A percentile compares a stretch with the other conserved stretches of the same genome.
Evolutionary conservation across 2,888 invertebrate genomes (phyloP).

Genomic region (Orthosia gothica): DNA sequence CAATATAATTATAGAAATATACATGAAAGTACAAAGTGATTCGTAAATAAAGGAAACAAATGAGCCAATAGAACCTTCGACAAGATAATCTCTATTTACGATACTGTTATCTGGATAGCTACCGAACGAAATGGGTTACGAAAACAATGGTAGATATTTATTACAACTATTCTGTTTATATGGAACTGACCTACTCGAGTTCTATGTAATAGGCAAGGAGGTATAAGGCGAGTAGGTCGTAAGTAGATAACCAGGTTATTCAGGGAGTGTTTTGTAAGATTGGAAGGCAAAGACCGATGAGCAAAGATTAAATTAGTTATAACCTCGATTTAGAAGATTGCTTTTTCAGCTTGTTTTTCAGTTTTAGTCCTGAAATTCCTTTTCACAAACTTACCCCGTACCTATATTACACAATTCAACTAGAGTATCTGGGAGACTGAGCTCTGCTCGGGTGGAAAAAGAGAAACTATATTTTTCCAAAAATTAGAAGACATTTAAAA

Average conservation of each 20-base stretch:
- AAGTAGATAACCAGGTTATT: neutral
- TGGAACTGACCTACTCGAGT: conserved; percentile 12
- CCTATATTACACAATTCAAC: no score
- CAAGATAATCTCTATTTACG: conserved; percentile 54
- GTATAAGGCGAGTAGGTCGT: neutral
- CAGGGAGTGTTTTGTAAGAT: neutral
- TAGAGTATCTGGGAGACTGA: no score
- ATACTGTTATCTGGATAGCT: conserved; percentile 33
- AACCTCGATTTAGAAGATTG: neutral
- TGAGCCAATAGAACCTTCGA: conserved; percentile 14
- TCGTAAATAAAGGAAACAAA: conserved; percentile 43
- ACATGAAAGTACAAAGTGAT: conserved; percentile 18
- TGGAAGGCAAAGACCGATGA: neutral
- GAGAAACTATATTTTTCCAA: no score
- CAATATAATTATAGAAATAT: neutral
- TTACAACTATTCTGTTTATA: conserved; percentile 25
- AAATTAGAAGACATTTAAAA: no score
- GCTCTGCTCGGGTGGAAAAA: no score
- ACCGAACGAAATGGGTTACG: conserved; percentile 22
- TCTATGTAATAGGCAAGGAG: neutral
- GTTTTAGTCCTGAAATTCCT: no score
- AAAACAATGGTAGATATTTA: conserved; percentile 42
- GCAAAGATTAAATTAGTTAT: neutral
- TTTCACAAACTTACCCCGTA: neutral
- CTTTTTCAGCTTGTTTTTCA: neutral